Evolutionary conservation across 2,888 invertebrate species (phyloP).

Genomic region (Yponomeuta evonymella): DNA sequence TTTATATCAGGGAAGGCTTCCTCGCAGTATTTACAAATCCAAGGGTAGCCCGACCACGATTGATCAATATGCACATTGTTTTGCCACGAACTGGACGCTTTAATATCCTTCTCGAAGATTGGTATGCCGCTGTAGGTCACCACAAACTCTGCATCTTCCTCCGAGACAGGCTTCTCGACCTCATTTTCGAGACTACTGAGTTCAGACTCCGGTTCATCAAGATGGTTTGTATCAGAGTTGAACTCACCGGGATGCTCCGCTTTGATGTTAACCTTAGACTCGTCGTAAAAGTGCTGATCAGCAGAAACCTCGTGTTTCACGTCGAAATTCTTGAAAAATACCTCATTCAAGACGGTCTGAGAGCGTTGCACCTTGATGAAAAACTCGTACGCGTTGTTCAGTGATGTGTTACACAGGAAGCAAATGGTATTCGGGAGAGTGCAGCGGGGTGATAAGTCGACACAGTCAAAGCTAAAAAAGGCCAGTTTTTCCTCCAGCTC

Average conservation of each 20-base stretch:
- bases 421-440: constrained; percentile 25
- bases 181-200: constrained; percentile 4
- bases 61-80: constrained; percentile 16
- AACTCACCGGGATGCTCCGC: not conserved
- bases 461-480: constrained; percentile 15
- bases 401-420: constrained; percentile 19
- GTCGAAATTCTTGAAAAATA: not conserved
- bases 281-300: not conserved
- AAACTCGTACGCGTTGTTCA: constrained; percentile 23
- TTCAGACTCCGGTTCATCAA: not conserved
- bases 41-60: constrained; percentile 25
- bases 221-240: not conserved
- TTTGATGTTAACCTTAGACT: not conserved
- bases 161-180: not conserved
- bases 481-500: not conserved
- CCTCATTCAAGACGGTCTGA: not conserved
- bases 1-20: constrained; percentile 18
- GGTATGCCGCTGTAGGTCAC: constrained; percentile 6
- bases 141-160: constrained; percentile 1
- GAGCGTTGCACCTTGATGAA: constrained; percentile 16
- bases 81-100: not conserved
- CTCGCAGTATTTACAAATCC: constrained; percentile 24
- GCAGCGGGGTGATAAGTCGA: constrained; percentile 19
- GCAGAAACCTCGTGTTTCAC: not conserved
- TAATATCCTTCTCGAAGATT: not conserved